phyloP scores from a whole-genome alignment of 2,888 invertebrate species.

The Rhyacophila evoluta region DNA sequence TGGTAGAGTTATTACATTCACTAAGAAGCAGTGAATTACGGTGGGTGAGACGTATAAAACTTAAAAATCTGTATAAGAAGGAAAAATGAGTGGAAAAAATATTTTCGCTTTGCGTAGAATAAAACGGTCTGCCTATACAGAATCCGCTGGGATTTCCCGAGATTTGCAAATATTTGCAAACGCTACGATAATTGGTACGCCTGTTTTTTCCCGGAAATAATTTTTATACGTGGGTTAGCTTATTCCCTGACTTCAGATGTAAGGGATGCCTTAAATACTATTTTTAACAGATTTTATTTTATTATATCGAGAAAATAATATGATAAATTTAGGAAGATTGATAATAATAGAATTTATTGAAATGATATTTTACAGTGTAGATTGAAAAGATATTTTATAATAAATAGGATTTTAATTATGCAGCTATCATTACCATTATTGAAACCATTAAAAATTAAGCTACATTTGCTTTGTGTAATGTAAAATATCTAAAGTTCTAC shows the following conservation, averaged over 20 bases:
- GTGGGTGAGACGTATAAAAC: not conserved
- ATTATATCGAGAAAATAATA: too few species aligned
- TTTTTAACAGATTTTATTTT: too few species aligned
- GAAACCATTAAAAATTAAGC: too few species aligned
- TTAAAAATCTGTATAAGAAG: conserved; percentile 7
- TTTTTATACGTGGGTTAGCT: conserved; percentile 6
- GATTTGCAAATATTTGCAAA: conserved; percentile 49
- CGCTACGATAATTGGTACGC: conserved; percentile 44
- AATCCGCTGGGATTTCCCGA: conserved; percentile 1
- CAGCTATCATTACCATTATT: too few species aligned
- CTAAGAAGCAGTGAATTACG: not conserved
- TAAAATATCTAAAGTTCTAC: too few species aligned
- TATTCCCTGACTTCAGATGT: not conserved
- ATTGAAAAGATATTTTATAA: too few species aligned
- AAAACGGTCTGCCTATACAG: not conserved
- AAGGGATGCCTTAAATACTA: not conserved
- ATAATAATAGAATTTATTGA: too few species aligned
- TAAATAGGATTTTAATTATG: too few species aligned
- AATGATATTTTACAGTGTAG: too few species aligned
- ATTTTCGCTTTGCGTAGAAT: not conserved
- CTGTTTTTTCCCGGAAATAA: not conserved
- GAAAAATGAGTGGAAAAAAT: conserved; percentile 11
- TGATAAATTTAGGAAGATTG: too few species aligned
- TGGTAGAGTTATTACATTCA: not conserved
- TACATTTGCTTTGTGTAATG: too few species aligned